Percentiles rank a stretch among this genome's conserved stretches.
Conservation (phyloP, 2,113 vertebrate species). For the Colaptes auratus region DNA sequence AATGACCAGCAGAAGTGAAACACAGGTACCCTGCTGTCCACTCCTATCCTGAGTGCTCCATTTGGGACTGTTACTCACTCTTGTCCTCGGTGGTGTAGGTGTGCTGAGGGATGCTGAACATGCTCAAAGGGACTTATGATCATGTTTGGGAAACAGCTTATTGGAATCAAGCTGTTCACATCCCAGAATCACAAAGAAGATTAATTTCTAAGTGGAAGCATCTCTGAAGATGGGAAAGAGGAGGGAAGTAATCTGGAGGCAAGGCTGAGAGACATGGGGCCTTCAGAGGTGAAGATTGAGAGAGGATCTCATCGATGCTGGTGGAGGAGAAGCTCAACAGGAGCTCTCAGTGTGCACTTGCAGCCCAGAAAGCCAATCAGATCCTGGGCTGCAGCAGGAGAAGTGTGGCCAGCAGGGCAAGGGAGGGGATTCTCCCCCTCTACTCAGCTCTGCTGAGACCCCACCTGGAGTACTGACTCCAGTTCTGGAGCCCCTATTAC, state of each 20-base stretch:
- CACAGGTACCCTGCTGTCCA: fast-evolving
- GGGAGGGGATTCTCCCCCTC: too few species aligned
- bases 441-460: too few species aligned
- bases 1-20: neutral
- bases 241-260: neutral
- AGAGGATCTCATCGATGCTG: too few species aligned
- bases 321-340: too few species aligned
- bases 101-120: neutral
- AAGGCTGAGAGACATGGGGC: too few species aligned
- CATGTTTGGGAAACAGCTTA: neutral
- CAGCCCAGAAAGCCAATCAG: too few species aligned
- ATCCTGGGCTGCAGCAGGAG: too few species aligned
- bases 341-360: too few species aligned
- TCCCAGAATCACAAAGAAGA: neutral
- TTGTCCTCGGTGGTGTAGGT: neutral
- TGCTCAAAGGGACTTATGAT: neutral
- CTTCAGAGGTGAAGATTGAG: too few species aligned
- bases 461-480: too few species aligned
- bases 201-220: neutral
- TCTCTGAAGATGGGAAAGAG: neutral
- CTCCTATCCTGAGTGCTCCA: fast-evolving
- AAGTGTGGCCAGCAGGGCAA: too few species aligned
- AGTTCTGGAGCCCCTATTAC: too few species aligned
- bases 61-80: neutral
- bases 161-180: neutral